Base-by-base conservation (phyloP, 2,113 vertebrate species). In the Salvelinus sp. region DNA sequence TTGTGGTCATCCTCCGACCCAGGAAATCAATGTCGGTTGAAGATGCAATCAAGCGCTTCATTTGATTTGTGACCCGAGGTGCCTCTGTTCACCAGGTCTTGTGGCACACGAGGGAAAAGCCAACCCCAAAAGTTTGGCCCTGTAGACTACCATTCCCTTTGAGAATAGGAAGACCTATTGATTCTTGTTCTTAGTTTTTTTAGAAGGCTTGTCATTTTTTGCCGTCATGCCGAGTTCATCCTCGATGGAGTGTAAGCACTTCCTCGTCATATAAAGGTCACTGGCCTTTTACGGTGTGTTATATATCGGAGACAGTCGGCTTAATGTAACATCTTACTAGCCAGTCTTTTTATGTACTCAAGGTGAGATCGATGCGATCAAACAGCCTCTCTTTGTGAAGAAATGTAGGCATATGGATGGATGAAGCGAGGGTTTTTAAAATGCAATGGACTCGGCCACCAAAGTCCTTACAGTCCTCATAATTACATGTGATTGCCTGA, bases 11-110 rank as follows among this genome's bases (percentile, higher is more conserved):
- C 79, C 73, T 62, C 67, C 68, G 62, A 85, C 74, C 78, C 18
- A 70, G 77, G 76, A 85, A 92, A 93, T 93, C 92, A 90, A 91
- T 92, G 84, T 70, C 70, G 76, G 81, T 82, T 82, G 78, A 87
- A 82, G 83, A 92, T 88, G 75, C 87, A 90, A 88, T 91, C 77
- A 74, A 85, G 82, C 80, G 85, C 82, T 83, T 83, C 75, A 85
- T 90, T 88, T 91, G 84, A 91, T 91, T 91, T 90, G 87, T 86
- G 84, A 88, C 80, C 81, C 13, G n/a, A 76, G 63, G 72, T 82
- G 57, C 73, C 16, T 25, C 50, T 79, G 64, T 74, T 89, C 48
- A 7, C 47, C 20, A 3, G 70, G 57, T 83, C 74, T 23, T 14
- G 48, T 65, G 44, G 69, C 38, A 58, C 79, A 80, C 69, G 22